Conservation (phyloP, 2,888 invertebrate genomes). For the Branchipolynoe longqiensis region DNA sequence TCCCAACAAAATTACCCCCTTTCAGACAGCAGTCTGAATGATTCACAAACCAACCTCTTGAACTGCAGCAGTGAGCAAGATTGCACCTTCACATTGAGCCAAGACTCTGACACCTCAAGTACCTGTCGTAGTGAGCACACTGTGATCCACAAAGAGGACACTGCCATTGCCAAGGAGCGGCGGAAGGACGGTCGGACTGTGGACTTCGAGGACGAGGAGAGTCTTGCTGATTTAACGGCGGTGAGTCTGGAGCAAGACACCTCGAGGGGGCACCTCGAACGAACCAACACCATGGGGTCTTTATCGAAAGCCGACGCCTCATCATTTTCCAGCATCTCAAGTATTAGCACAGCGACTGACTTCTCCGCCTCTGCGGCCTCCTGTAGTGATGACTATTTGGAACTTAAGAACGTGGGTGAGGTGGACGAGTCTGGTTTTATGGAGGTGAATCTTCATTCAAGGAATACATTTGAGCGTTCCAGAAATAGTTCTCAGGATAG, state of each 20-base stretch:
- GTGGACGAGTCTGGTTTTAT: conserved; percentile 78
- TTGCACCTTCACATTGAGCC: conserved; percentile 5
- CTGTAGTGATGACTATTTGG: conserved; percentile 71
- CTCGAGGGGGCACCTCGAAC: conserved; percentile 1
- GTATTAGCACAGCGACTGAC: conserved; percentile 78
- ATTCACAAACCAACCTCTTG: conserved; percentile 16
- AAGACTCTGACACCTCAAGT: conserved; percentile 55
- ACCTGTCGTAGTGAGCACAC: conserved; percentile 55
- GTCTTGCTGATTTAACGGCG: conserved; percentile 25
- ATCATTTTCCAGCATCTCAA: conserved; percentile 76
- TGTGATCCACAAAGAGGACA: conserved; percentile 44
- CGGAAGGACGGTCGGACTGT: conserved; percentile 14
- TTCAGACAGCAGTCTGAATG: conserved; percentile 1
- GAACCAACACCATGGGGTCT: conserved; percentile 41
- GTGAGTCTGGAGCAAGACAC: conserved; percentile 19
- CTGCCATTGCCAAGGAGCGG: too few relatives aligned
- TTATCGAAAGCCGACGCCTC: conserved; percentile 62
- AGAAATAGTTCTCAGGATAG: conserved; percentile 57
- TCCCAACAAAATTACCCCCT: neutral
- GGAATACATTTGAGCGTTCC: conserved; percentile 66
- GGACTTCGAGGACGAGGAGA: conserved; percentile 50
- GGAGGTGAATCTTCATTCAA: conserved; percentile 77
- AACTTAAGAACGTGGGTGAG: conserved; percentile 71
- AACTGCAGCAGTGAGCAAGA: conserved; percentile 4
- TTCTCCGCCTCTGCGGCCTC: conserved; percentile 77